Base-by-base conservation (phyloP, 2,888 invertebrate genomes). In the Ectropis crepuscularia region DNA sequence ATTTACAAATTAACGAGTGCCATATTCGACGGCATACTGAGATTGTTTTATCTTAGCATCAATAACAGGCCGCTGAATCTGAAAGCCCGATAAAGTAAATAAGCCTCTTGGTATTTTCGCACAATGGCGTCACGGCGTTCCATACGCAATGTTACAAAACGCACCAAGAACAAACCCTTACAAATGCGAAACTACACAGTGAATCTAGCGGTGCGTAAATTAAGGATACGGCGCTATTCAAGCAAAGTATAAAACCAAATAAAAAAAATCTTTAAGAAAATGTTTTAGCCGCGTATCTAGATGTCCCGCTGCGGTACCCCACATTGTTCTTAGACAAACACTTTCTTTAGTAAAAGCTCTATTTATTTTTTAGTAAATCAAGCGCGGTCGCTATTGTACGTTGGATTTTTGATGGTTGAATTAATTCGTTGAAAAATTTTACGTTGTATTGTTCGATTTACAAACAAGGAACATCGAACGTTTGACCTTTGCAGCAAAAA, bases 291-390 rank as follows among this genome's bases (percentile, higher is more conserved):
- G 79, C 82, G 86, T 87, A 89, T 89, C 89, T 89, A 87, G 90
- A 88, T 89, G 85, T 81, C 92, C 92, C 91, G 92, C 92, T 92
- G 92, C 75, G 92, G 92, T 88, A 74, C 78, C 70, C 79, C 75
- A 75, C 81, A 87, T 91, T 92, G 91, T 92, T 91, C 92, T 91
- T 90, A 87, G 85, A 92, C 91, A 92, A 92, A 92, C 89, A 91
- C 88, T 90, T 90, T 91, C 87, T 87, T 89, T 82, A 83, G 76
- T 82, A 86, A 86, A 83, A 83, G 76, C 73, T 72, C 80, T 88
- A 86, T 87, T 83, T 83, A 80, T 88, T 87, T 87, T 89, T 87
- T 86, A 83, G 78, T 82, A 81, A 82, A 86, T 85, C 82, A 77
- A 77, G 80, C 79, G 73, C 78, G 77, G 77, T 65, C 72, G 69